Percentiles rank a stretch among this genome's conserved stretches.
Evolutionary conservation across 2,888 invertebrate species (phyloP).

Genomic region (Phyllotreta cruciferae): DNA sequence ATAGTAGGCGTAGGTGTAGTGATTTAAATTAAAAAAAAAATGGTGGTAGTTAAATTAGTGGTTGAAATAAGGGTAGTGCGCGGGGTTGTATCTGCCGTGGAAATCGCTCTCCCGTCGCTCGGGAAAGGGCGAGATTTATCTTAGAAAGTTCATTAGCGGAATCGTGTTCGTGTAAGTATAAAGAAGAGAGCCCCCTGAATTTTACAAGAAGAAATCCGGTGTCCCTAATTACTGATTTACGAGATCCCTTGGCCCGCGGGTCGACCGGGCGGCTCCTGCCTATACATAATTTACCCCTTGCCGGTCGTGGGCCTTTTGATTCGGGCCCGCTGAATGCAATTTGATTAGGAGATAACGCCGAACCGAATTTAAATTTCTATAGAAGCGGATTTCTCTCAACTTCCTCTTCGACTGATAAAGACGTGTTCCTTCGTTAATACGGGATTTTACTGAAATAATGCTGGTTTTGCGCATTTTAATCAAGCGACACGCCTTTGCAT

Average conservation of each 20-base stretch:
- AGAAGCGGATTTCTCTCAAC: conserved; percentile 45
- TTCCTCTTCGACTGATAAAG: conserved; percentile 40
- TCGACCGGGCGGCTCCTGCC: conserved; percentile 26
- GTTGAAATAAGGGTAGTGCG: too few species aligned
- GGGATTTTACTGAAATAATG: conserved; percentile 41
- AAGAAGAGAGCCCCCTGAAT: conserved; percentile 27
- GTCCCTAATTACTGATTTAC: conserved; percentile 39
- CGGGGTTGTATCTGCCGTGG: too few species aligned
- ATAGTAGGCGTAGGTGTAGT: too few species aligned
- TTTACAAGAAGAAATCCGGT: conserved; percentile 38
- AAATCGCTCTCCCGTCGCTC: conserved; percentile 5
- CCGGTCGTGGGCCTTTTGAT: conserved; percentile 46
- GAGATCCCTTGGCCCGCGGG: conserved; percentile 25
- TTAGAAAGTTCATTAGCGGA: conserved; percentile 28
- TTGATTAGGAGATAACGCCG: conserved; percentile 47
- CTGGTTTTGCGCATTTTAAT: conserved; percentile 35
- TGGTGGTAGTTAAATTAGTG: too few species aligned
- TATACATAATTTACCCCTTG: conserved; percentile 50
- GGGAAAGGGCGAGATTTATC: conserved; percentile 18
- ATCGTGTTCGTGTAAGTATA: conserved; percentile 20
- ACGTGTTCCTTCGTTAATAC: conserved; percentile 45
- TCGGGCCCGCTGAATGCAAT: conserved; percentile 45
- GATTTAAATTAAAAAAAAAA: too few species aligned
- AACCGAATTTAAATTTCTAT: conserved; percentile 48
- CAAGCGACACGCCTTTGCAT: conserved; percentile 34